Evolutionary conservation across 2,888 invertebrate genomes (phyloP).

Genomic region (Pterostichus niger): DNA sequence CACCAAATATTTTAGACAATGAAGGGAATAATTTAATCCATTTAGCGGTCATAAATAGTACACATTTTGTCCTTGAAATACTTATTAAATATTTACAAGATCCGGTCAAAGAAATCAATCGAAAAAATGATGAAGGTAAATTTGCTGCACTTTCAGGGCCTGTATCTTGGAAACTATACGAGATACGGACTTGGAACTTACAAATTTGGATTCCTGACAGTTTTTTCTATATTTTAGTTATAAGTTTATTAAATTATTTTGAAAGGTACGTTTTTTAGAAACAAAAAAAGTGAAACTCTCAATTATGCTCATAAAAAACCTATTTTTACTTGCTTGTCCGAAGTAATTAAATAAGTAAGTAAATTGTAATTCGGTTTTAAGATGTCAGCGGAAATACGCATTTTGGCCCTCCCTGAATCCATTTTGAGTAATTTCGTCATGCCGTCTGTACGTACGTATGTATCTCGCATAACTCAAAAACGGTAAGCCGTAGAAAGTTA

Average conservation of each 20-base stretch:
- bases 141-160: background rate
- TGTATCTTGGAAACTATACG: background rate
- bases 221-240: background rate
- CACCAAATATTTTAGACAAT: conserved; percentile 74
- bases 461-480: too few species aligned
- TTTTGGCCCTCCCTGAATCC: too few species aligned
- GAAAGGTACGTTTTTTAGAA: background rate
- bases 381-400: too few species aligned
- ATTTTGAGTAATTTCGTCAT: too few species aligned
- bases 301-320: background rate
- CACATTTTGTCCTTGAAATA: conserved; percentile 65
- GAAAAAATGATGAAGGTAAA: conserved; percentile 73
- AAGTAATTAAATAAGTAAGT: too few species aligned
- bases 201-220: background rate
- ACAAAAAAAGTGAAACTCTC: too few species aligned
- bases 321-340: too few species aligned
- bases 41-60: conserved; percentile 75
- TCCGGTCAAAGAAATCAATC: conserved; percentile 73
- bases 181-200: background rate
- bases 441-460: too few species aligned
- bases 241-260: background rate
- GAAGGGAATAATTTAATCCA: conserved; percentile 77
- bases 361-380: too few species aligned
- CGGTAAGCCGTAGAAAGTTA: too few species aligned
- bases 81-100: conserved; percentile 70